Evolutionary conservation across 2,113 vertebrate species (phyloP).

Genomic region (Kryptolebias marmoratus): DNA sequence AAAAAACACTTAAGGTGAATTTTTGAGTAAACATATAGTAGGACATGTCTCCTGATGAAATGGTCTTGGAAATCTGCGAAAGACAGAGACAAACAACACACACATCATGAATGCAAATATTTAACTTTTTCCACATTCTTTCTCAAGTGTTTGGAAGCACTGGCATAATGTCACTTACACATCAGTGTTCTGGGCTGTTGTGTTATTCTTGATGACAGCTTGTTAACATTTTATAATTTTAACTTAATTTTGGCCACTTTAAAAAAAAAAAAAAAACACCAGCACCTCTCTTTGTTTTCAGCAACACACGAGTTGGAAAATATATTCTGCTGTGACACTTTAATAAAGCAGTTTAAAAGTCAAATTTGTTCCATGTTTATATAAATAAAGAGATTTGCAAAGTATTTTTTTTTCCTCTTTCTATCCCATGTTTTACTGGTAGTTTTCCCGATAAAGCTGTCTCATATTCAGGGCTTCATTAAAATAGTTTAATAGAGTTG

Average conservation of each 20-base stretch:
- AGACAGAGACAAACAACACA: neutral
- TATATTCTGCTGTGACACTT: neutral
- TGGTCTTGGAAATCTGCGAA: neutral
- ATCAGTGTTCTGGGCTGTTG: neutral
- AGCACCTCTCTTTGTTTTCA: neutral
- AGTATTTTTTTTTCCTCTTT: neutral
- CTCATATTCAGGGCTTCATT: constrained; percentile 15
- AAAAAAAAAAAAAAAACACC: too few species aligned
- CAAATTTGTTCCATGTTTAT: constrained; percentile 5
- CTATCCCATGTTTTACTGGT: neutral
- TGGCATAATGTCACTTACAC: neutral
- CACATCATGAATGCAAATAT: constrained; percentile 7
- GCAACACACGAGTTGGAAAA: constrained; percentile 8
- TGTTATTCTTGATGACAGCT: constrained; percentile 14
- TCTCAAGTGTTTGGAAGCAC: neutral
- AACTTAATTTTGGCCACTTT: neutral
- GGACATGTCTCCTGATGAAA: neutral
- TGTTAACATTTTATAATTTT: constrained; percentile 22
- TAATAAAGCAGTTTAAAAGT: constrained; percentile 36
- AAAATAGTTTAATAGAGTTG: constrained; percentile 42
- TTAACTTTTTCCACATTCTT: constrained; percentile 10
- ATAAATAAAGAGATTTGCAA: constrained; percentile 16
- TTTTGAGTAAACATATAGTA: too few species aligned
- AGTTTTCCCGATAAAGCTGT: neutral
- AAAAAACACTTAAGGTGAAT: too few species aligned